Evolutionary conservation across 2,797 vertebrate species (phyloP).

Genomic region (Ctenochaetus hawaiiensis): DNA sequence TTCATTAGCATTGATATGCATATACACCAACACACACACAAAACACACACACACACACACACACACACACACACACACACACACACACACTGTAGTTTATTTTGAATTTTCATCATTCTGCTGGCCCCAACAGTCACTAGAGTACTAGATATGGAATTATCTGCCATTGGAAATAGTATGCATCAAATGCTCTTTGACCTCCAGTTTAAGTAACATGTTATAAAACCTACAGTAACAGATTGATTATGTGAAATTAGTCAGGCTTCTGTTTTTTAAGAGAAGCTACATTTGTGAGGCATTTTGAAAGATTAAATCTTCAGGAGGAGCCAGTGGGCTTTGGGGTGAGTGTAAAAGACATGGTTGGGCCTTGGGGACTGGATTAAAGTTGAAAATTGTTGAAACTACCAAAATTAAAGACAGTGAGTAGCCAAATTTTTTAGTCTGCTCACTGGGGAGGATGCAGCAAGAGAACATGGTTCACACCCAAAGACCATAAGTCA

Average conservation of each 20-base stretch:
- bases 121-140: background rate
- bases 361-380: background rate
- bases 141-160: background rate
- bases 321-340: background rate
- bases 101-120: background rate
- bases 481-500: too few relatives aligned
- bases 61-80: too few relatives aligned
- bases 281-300: background rate
- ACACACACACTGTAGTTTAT: background rate
- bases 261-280: background rate
- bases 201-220: background rate
- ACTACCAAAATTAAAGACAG: background rate
- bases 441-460: background rate
- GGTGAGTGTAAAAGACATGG: background rate
- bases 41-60: too few relatives aligned
- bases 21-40: background rate
- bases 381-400: background rate
- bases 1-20: background rate
- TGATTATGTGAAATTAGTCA: background rate
- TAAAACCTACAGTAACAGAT: background rate
- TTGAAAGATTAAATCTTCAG: background rate
- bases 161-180: background rate
- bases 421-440: background rate
- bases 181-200: background rate
- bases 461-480: too few relatives aligned